These are phyloP conservation scores for Acanthaster planci DNA, from an alignment of 35 echinoderm and acorn worm genomes.

Conservation along the genomic window DNA sequence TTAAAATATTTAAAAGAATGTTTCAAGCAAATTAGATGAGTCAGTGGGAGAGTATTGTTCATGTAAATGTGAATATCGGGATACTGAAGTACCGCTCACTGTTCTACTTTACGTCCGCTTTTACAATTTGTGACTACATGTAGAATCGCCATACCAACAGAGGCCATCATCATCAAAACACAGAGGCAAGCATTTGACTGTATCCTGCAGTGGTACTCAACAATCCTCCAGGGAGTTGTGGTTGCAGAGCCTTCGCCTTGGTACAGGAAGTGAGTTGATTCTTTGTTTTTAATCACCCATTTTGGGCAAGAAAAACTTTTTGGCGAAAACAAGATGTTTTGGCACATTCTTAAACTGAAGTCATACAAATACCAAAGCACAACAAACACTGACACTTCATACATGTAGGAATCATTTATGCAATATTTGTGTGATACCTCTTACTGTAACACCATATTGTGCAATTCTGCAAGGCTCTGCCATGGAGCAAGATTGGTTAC, in stretches of 20 bases:
- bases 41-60: neutral
- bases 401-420: no score
- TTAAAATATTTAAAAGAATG: no score
- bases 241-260: conserved; percentile 46
- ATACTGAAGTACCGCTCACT: neutral
- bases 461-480: no score
- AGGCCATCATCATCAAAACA: conserved; percentile 19
- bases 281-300: no score
- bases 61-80: neutral
- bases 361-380: no score
- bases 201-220: neutral
- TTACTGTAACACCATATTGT: no score
- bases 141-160: conserved; percentile 51
- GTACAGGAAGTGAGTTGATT: conserved; percentile 39
- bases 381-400: no score
- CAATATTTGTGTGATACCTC: no score
- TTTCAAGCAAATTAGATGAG: neutral
- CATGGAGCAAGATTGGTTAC: no score
- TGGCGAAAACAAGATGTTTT: no score
- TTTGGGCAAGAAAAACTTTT: no score
- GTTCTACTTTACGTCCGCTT: neutral
- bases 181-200: neutral
- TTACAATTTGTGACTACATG: neutral
- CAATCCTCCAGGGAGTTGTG: conserved; percentile 55
- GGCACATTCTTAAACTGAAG: no score